phyloP scores from a whole-genome alignment of 37 sponge, comb jelly and placozoan genomes.

The Spongilla lacustris region DNA sequence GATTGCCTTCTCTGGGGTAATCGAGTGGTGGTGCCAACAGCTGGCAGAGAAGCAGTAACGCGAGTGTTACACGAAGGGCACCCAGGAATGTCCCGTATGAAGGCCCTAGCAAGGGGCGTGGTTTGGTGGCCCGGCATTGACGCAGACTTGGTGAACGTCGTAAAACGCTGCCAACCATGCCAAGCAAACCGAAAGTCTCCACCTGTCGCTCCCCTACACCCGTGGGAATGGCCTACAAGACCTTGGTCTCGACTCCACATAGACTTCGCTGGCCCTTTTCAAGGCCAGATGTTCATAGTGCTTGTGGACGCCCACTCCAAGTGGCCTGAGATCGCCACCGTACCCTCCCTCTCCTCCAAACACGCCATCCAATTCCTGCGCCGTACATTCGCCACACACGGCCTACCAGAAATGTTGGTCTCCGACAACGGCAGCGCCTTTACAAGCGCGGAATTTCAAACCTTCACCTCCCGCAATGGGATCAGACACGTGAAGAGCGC shows the following conservation, averaged over 20 bases:
- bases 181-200: neutral
- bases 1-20: neutral
- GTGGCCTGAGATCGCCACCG: conserved; percentile 9
- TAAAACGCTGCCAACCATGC: neutral
- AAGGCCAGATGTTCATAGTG: conserved; percentile 23
- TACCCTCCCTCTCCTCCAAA: neutral
- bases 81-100: conserved; percentile 1
- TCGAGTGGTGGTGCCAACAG: neutral
- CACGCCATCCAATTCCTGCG: conserved; percentile 10
- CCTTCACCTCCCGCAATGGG: conserved; percentile 18
- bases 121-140: conserved; percentile 41
- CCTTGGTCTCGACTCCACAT: conserved; percentile 19
- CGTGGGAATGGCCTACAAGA: conserved; percentile 13
- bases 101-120: conserved; percentile 14
- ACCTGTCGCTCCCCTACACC: conserved; percentile 11
- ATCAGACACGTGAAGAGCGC: conserved; percentile 7
- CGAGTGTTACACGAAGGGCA: conserved; percentile 4
- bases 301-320: conserved; percentile 28
- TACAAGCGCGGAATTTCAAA: conserved; percentile 11
- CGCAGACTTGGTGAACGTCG: neutral
- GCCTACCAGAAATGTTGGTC: conserved; percentile 20
- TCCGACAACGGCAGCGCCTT: conserved; percentile 3
- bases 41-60: neutral
- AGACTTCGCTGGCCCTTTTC: conserved; percentile 4
- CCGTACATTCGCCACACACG: conserved; percentile 19